Conservation (phyloP, 2,797 vertebrate genomes). For the Acanthornis magna region DNA sequence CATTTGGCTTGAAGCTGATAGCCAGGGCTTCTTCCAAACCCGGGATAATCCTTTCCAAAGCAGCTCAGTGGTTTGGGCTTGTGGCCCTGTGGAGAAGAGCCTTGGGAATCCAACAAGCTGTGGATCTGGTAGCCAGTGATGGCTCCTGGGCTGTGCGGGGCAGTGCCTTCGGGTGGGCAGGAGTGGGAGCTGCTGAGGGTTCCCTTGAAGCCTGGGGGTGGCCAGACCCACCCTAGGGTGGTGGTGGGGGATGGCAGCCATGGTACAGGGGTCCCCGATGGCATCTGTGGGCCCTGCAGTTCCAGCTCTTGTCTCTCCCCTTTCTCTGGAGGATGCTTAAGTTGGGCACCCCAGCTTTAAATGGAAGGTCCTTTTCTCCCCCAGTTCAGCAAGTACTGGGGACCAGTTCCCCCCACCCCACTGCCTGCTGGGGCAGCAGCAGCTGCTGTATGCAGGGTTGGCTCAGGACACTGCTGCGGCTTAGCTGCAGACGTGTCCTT, state of each 20-base stretch:
- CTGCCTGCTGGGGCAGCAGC: not conserved
- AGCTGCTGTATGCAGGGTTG: not conserved
- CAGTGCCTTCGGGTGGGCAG: not conserved
- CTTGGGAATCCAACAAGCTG: not conserved
- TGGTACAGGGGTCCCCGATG: not conserved
- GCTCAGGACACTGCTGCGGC: not conserved
- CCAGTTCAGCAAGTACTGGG: not conserved
- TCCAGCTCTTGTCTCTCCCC: rapidly evolving
- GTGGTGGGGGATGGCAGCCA: not conserved
- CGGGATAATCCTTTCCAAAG: not conserved
- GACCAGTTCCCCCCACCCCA: not conserved
- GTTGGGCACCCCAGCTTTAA: not conserved
- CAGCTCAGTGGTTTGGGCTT: not conserved
- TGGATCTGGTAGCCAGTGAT: rapidly evolving
- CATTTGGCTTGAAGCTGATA: not conserved
- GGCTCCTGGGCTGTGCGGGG: rapidly evolving
- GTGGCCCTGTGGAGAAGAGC: not conserved
- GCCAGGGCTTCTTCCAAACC: not conserved
- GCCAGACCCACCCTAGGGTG: not conserved
- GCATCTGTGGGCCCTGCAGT: not conserved
- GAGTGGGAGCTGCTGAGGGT: not conserved
- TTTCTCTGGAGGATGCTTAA: not conserved
- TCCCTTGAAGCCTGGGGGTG: too few species aligned
- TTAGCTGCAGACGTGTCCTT: constrained; percentile 37
- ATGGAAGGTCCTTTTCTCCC: not conserved